Conservation (phyloP, 2,888 invertebrate genomes). For the Mythimna pallens region DNA sequence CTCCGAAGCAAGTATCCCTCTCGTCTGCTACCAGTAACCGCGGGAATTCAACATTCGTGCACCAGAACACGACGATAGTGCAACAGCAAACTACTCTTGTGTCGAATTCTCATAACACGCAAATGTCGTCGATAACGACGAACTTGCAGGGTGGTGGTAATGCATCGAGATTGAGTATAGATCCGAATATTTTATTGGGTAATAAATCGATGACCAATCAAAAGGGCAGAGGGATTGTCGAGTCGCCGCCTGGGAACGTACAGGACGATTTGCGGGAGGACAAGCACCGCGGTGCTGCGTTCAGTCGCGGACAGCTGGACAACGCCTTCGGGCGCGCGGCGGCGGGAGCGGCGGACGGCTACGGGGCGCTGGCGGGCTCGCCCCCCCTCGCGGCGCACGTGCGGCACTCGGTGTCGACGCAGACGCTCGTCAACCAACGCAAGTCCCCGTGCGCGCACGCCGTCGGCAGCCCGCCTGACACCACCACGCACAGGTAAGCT, state of each 20-base stretch:
- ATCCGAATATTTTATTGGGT: constrained; percentile 90
- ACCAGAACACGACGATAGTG: constrained; percentile 96
- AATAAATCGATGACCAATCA: constrained; percentile 76
- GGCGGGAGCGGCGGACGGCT: constrained; percentile 64
- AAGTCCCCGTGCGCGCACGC: constrained; percentile 76
- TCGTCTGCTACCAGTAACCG: constrained; percentile 89
- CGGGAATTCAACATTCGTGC: constrained; percentile 94
- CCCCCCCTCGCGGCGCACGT: constrained; percentile 63
- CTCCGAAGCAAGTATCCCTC: constrained; percentile 91
- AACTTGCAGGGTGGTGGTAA: constrained; percentile 77
- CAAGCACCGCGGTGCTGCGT: constrained; percentile 39
- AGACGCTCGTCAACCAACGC: constrained; percentile 88
- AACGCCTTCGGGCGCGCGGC: neutral
- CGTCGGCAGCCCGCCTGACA: constrained; percentile 93
- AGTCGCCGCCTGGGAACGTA: constrained; percentile 58
- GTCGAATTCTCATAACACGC: constrained; percentile 91
- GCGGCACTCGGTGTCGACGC: constrained; percentile 94
- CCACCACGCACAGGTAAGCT: constrained; percentile 93
- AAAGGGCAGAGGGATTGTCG: constrained; percentile 70
- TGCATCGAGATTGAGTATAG: constrained; percentile 89
- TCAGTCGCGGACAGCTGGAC: constrained; percentile 19
- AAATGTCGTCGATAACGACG: constrained; percentile 75
- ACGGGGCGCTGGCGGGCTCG: constrained; percentile 56
- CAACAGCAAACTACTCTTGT: constrained; percentile 95
- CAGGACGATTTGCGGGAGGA: constrained; percentile 65